Conservation (phyloP, 2,888 invertebrate species). For the Apodemia zela region DNA sequence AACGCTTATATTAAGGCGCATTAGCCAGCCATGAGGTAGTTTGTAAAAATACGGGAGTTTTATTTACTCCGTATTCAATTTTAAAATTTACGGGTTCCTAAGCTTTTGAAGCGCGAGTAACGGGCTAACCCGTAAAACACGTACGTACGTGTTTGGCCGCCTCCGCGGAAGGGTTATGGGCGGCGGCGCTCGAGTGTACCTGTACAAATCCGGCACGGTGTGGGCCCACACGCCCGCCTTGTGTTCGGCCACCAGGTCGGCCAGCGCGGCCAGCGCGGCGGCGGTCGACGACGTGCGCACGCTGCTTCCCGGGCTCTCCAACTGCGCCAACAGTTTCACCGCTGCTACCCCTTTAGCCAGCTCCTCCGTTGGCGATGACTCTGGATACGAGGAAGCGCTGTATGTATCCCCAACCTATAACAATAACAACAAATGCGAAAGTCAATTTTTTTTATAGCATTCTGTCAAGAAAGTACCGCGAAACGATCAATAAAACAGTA, state of each 20-base stretch:
- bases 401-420: constrained; percentile 58
- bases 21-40: no score
- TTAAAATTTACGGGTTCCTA: no score
- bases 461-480: no score
- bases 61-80: no score
- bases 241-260: constrained; percentile 64
- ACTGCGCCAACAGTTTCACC: constrained; percentile 50
- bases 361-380: constrained; percentile 62
- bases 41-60: no score
- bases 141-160: no score
- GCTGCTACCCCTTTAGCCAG: constrained; percentile 65
- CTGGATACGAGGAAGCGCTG: constrained; percentile 61
- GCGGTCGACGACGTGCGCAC: constrained; percentile 49
- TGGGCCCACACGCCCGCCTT: constrained; percentile 81
- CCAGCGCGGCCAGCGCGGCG: constrained; percentile 48
- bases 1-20: no score
- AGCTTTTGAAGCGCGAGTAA: no score
- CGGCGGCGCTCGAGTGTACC: constrained; percentile 44
- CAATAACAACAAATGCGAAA: no score
- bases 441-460: background rate
- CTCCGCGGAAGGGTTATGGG: no score
- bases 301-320: constrained; percentile 59
- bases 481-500: no score
- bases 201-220: constrained; percentile 79
- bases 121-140: no score